phyloP scores from a whole-genome alignment of 2,888 invertebrate species.

The Dasysyrphus albostriatus region DNA sequence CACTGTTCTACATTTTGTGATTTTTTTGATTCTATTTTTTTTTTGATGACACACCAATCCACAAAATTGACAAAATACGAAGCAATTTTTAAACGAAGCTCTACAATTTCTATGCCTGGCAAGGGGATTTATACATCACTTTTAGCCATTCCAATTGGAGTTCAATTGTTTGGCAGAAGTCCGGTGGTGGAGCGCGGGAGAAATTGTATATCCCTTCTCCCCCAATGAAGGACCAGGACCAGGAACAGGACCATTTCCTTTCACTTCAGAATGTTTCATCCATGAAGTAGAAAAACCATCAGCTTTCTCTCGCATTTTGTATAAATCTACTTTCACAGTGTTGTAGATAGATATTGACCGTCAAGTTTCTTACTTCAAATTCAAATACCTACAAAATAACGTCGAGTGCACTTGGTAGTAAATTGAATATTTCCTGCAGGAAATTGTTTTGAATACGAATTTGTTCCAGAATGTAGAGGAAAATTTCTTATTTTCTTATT shows the following conservation, averaged over 20 bases:
- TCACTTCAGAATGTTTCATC: conserved; percentile 45
- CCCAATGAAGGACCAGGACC: conserved; percentile 18
- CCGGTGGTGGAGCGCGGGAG: not conserved
- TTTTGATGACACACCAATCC: conserved; percentile 55
- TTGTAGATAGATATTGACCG: conserved; percentile 13
- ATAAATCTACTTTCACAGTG: not conserved
- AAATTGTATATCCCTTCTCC: not conserved
- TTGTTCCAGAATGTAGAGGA: not conserved
- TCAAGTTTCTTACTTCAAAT: conserved; percentile 19
- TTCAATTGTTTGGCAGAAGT: conserved; percentile 49
- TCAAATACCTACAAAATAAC: conserved; percentile 28
- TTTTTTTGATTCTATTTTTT: too few relatives aligned
- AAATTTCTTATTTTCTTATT: not conserved
- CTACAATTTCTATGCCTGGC: conserved; percentile 4
- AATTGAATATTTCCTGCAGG: conserved; percentile 69
- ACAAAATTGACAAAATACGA: conserved; percentile 65
- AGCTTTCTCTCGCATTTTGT: conserved; percentile 1
- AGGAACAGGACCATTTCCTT: conserved; percentile 22
- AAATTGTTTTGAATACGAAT: conserved; percentile 49
- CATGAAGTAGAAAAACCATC: conserved; percentile 36
- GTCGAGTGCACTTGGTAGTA: conserved; percentile 55
- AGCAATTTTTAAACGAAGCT: conserved; percentile 48
- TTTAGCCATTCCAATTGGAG: conserved; percentile 23
- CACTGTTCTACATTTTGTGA: conserved; percentile 1
- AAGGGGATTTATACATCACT: conserved; percentile 20